Percentiles rank a stretch among this genome's conserved stretches.
Conservation (phyloP, 2,113 vertebrate species). For the Kobus ellipsiprymnus region DNA sequence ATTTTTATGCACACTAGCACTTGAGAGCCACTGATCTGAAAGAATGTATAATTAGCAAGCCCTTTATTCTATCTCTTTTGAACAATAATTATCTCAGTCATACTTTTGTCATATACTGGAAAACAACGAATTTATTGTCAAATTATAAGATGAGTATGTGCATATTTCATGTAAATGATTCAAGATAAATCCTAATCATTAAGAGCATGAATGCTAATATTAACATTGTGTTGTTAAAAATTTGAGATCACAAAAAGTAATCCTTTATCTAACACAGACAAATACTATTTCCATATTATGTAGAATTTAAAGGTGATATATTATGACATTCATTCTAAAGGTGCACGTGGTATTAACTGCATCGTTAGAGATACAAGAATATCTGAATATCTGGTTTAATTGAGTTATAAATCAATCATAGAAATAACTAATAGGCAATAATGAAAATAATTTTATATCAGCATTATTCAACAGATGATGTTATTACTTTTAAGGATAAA, state of each 20-base stretch:
- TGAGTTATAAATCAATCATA: not conserved
- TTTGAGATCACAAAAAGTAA: not conserved
- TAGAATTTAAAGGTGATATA: not conserved
- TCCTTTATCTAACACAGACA: not conserved
- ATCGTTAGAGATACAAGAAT: not conserved
- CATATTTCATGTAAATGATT: not conserved
- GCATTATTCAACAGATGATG: not conserved
- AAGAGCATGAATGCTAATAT: not conserved
- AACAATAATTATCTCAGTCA: not conserved
- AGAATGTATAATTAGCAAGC: not conserved
- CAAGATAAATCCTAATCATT: not conserved
- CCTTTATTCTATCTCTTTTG: not conserved
- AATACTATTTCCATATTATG: not conserved
- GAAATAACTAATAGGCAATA: not conserved
- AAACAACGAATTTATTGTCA: not conserved
- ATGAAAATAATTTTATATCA: not conserved
- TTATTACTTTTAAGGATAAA: not conserved
- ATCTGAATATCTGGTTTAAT: not conserved
- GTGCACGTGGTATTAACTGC: rapidly evolving
- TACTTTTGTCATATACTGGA: not conserved
- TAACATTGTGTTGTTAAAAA: not conserved
- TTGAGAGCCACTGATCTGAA: not conserved
- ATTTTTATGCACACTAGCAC: not conserved
- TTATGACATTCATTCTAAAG: not conserved
- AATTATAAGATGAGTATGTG: not conserved